Evolutionary conservation across 2,888 invertebrate genomes (phyloP), one percentile per base, ranked within the genome.

Genomic region (Venustoraphidia nigricollis): DNA sequence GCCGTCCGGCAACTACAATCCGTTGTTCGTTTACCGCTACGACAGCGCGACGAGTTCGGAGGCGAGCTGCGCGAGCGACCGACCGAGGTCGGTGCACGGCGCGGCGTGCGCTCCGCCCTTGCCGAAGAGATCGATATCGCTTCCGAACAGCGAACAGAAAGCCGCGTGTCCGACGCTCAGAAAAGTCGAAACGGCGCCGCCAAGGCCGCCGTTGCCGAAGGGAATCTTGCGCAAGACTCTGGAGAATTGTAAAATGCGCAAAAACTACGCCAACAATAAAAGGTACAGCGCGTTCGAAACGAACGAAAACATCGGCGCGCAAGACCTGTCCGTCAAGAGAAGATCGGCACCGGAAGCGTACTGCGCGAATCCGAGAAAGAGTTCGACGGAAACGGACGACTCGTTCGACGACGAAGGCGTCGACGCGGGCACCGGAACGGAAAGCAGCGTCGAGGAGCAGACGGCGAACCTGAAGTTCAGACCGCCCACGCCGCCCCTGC

Each of bases 251-350:
- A 71, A 71, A 52, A 67, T 70, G 17, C 72, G 71, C 57, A 68
- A 70, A 40, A 67, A 63, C 55, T 58, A 63, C 34, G 63, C 71
- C 11, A 73, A 73, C 50, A 67, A 69, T 47, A 81, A 81, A 64
- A 60, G 88, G 41, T 86, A 83, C 61, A 88, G 88, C 59, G 84
- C 87, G 83, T 82, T 84, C 59, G 87, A 87, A 65, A 76, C 81
- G 70, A 69, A 76, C 41, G 76, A 77, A 57, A 68, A 70, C 47
- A 66, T 67, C 2, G 61, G 64, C 2, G 66, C 66, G 36, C 71
- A 57, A 60, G 65, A 54, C 59, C 64, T 54, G 48, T 64, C 52
- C 57, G 73, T 73, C 51, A 86, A 86, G 60, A 69, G 85, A 44
- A 75, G 81, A 64, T 84, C 85, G n/a, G 64, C 85, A 45, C 84